Evolutionary conservation across 2,888 invertebrate genomes (phyloP), one percentile per base, ranked within the genome.

Genomic region (Platerodrilus igneus): DNA sequence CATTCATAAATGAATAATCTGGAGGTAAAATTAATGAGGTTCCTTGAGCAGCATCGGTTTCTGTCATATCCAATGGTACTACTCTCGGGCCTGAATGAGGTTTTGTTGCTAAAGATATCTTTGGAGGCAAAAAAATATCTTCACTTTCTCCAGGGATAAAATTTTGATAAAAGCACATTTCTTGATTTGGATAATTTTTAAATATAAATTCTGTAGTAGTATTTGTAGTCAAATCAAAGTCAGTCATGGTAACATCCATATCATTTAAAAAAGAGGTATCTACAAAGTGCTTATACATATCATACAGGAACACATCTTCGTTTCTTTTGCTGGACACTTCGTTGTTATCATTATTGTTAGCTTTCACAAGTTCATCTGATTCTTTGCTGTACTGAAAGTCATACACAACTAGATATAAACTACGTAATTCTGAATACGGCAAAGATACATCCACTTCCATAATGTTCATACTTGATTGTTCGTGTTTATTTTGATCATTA

Each of bases 401-500:
- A 48, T 83, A 83, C 1, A 83, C 76, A 10, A 83, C 72, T 28
- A 83, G 67, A 61, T 80, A 83, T 32, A 76, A 62, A 68, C 59
- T 63, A 33, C 52, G 59, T 31, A 19, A 47, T 28, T 47, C 46
- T 19, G 38, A 22, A 22, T 27, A 27, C 16, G 33, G 49, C 60
- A 61, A 41, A 52, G 58, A 50, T 45, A 65, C 37, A 55, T 58
- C 45, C 52, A 59, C 47, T 49, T 63, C 53, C 60, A 55, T 58
- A 52, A 50, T 60, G 56, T 55, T 64, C 57, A 51, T 62, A 47
- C 50, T 62, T 11, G 60, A 64, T 18, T 70, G 68, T 41, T 72
- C 71, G 26, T 41, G 83, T 64, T 81, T 79, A 58, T 84, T 84
- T 40, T 85, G 80, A 59, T 83, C 82, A 62, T 88, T 86, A 76